Percentiles rank a stretch among this genome's conserved stretches.
These are phyloP conservation scores for Machimus rusticus DNA, from an alignment of 2,888 invertebrate species.

Conservation along the genomic window DNA sequence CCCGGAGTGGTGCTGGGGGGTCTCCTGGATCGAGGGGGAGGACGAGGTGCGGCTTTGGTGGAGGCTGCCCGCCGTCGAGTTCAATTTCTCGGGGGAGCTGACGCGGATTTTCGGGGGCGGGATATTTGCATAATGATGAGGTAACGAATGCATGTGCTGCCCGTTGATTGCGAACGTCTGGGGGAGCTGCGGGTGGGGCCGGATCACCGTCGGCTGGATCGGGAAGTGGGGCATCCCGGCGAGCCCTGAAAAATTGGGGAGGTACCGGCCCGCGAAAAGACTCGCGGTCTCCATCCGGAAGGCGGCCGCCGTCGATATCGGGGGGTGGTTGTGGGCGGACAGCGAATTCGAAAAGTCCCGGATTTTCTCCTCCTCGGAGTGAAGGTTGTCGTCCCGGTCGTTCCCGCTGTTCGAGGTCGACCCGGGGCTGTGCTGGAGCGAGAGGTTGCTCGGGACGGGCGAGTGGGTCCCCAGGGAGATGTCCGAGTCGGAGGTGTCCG, in stretches of 20 bases:
- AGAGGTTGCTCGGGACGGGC: constrained; percentile 62
- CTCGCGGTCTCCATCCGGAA: constrained; percentile 57
- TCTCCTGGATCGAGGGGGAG: constrained; percentile 50
- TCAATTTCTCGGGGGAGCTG: constrained; percentile 62
- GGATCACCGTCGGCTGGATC: constrained; percentile 61
- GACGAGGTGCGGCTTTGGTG: constrained; percentile 30
- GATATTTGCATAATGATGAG: constrained; percentile 55
- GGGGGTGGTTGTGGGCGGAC: constrained; percentile 52
- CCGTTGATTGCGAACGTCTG: constrained; percentile 57
- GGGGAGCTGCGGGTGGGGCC: constrained; percentile 62
- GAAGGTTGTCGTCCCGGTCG: constrained; percentile 60
- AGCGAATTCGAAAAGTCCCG: constrained; percentile 58
- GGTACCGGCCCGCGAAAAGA: constrained; percentile 61
- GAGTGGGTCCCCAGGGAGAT: constrained; percentile 63
- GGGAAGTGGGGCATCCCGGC: constrained; percentile 62
- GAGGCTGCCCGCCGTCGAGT: constrained; percentile 55
- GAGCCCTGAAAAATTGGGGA: constrained; percentile 62
- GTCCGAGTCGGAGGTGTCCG: constrained; percentile 63
- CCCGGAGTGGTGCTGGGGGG: constrained; percentile 54
- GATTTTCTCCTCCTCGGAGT: constrained; percentile 61
- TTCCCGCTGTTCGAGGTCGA: constrained; percentile 63
- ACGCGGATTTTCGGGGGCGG: constrained; percentile 61
- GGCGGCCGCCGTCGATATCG: constrained; percentile 52
- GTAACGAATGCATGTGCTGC: constrained; percentile 48
- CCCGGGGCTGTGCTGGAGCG: constrained; percentile 62